These are phyloP conservation scores for Melanotaenia boesemani DNA, from an alignment of 2,797 vertebrate species.

Conservation along the genomic window DNA sequence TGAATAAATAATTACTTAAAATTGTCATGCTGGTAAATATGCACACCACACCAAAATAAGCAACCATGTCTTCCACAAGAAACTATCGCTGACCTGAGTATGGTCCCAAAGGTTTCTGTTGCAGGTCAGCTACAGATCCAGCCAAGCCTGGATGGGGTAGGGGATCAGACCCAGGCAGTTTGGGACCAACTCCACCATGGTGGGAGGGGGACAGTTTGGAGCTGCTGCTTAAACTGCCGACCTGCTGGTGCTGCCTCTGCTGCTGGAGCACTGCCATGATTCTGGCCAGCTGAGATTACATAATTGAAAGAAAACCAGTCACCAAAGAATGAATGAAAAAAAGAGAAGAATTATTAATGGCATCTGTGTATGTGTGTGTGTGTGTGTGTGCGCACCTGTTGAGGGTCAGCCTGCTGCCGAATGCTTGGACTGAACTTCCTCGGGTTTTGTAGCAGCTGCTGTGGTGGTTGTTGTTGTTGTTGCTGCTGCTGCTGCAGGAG, in stretches of 20 bases:
- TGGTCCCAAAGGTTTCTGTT: constrained; percentile 91
- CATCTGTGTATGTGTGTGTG: background rate
- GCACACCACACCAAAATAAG: background rate
- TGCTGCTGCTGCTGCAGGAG: constrained; percentile 88
- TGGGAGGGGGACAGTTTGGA: constrained; percentile 98
- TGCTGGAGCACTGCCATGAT: constrained; percentile 95
- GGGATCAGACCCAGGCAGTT: constrained; percentile 88
- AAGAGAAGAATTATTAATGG: background rate
- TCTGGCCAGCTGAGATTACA: constrained; percentile 86
- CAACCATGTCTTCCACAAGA: background rate
- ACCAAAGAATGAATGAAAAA: background rate
- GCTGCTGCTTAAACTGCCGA: constrained; percentile 79
- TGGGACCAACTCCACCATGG: constrained; percentile 86
- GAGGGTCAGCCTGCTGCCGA: constrained; percentile 93
- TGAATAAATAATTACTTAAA: background rate
- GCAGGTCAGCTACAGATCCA: constrained; percentile 92
- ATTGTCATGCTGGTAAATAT: too few species aligned
- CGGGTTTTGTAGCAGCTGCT: constrained; percentile 95
- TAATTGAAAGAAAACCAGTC: background rate
- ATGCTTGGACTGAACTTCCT: constrained; percentile 95
- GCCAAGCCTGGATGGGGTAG: constrained; percentile 88
- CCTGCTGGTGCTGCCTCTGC: constrained; percentile 84
- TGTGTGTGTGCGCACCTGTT: constrained; percentile 86
- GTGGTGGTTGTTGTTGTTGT: constrained; percentile 85
- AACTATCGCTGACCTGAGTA: constrained; percentile 86